Evolutionary conservation across 2,888 invertebrate species (phyloP).

Genomic region (Meloe dianella): DNA sequence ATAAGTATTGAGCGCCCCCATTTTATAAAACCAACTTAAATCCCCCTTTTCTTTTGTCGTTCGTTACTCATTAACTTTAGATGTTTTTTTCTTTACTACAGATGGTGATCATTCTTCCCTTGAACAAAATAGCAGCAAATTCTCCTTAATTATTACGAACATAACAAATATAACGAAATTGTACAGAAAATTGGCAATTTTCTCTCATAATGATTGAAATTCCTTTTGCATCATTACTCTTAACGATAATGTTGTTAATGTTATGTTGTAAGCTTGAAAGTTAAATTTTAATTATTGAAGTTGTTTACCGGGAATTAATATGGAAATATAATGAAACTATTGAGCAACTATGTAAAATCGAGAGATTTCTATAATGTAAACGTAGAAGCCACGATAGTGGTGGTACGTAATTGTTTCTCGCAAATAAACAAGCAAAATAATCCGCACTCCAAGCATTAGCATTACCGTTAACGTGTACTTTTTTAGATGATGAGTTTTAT

Average conservation of each 20-base stretch:
- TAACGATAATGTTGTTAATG: not conserved
- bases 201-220: constrained; percentile 5
- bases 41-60: not conserved
- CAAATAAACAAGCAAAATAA: not conserved
- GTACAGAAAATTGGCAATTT: constrained; percentile 2
- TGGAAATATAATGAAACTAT: not conserved
- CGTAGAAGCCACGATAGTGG: not conserved
- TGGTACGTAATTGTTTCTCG: not conserved
- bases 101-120: too few relatives aligned
- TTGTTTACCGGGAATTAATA: not conserved
- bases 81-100: constrained; percentile 6
- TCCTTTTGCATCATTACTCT: not conserved
- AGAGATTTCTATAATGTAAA: not conserved
- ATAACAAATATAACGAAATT: not conserved
- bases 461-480: not conserved
- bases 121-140: not conserved
- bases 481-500: not conserved
- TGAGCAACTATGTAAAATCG: not conserved
- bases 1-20: constrained; percentile 31
- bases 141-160: constrained; percentile 9
- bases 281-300: constrained; percentile 1
- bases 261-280: not conserved
- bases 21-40: constrained; percentile 30
- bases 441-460: not conserved
- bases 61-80: constrained; percentile 23